These are phyloP conservation scores for Drosophila pseudoananassae DNA, from an alignment of 1,140 invertebrate species.

Conservation along the genomic window DNA sequence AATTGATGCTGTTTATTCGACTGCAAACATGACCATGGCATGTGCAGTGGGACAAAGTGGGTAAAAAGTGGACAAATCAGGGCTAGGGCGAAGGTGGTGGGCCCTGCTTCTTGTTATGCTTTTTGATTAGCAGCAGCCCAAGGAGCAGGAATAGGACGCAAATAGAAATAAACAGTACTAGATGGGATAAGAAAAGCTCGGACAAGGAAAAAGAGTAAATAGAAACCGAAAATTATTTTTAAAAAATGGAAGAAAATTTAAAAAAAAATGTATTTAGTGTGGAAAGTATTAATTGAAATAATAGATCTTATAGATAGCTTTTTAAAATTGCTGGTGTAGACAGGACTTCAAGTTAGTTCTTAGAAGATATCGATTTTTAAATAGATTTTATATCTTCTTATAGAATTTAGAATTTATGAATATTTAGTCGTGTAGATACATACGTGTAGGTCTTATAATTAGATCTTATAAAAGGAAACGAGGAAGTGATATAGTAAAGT, in stretches of 20 bases:
- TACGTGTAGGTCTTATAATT: too few species aligned
- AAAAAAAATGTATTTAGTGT: constrained; percentile 20
- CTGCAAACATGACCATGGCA: constrained; percentile 74
- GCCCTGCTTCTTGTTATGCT: constrained; percentile 62
- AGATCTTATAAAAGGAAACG: too few species aligned
- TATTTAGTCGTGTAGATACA: too few species aligned
- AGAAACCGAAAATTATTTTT: too few species aligned
- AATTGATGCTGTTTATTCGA: constrained; percentile 82
- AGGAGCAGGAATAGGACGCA: constrained; percentile 19
- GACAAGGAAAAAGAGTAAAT: not conserved
- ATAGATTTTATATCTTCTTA: too few species aligned
- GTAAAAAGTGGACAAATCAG: not conserved
- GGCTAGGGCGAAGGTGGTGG: constrained; percentile 2
- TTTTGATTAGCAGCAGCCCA: constrained; percentile 72
- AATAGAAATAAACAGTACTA: constrained; percentile 34
- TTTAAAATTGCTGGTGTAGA: too few species aligned
- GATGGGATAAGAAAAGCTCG: not conserved
- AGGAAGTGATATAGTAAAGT: too few species aligned
- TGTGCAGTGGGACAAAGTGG: constrained; percentile 35
- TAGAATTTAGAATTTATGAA: too few species aligned
- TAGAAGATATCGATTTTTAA: too few species aligned
- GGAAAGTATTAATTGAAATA: too few species aligned
- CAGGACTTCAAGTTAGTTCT: too few species aligned
- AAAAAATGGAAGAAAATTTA: constrained; percentile 58
- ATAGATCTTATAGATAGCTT: too few species aligned